Evolutionary conservation across 2,797 vertebrate genomes (phyloP).

Genomic region (Heliangelus exortis): DNA sequence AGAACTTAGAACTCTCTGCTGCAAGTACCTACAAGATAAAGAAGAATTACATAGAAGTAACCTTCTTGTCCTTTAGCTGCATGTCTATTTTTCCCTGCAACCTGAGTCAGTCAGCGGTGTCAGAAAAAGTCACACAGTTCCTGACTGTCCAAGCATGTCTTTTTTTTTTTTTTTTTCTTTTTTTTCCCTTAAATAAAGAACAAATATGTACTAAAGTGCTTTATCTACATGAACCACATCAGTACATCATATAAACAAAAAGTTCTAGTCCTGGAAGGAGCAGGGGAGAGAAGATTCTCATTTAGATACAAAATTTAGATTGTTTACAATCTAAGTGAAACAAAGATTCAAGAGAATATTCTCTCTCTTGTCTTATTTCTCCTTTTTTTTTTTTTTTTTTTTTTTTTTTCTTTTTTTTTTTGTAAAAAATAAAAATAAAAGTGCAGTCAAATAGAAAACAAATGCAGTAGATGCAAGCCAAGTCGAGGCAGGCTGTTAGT

Average conservation of each 20-base stretch:
- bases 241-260: conserved; percentile 82
- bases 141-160: conserved; percentile 73
- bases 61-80: conserved; percentile 66
- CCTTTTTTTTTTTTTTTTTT: conserved; percentile 68
- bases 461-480: conserved; percentile 84
- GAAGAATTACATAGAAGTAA: conserved; percentile 56
- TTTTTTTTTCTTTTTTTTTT: conserved; percentile 68
- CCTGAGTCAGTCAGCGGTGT: conserved; percentile 69
- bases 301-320: conserved; percentile 81
- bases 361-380: conserved; percentile 81
- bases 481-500: conserved; percentile 79
- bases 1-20: conserved; percentile 57
- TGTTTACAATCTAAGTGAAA: conserved; percentile 81
- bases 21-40: conserved; percentile 47
- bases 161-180: conserved; percentile 28
- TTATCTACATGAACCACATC: conserved; percentile 82
- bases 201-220: conserved; percentile 87
- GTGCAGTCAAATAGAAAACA: conserved; percentile 86
- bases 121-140: conserved; percentile 73
- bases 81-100: conserved; percentile 68
- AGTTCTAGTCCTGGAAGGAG: conserved; percentile 72
- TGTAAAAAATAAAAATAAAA: conserved; percentile 84
- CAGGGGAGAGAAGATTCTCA: conserved; percentile 68
- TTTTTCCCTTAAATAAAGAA: conserved; percentile 76
- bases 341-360: conserved; percentile 81